These are phyloP conservation scores for Steinernema feltiae DNA, from an alignment of 1,140 invertebrate species.

Conservation along the genomic window DNA sequence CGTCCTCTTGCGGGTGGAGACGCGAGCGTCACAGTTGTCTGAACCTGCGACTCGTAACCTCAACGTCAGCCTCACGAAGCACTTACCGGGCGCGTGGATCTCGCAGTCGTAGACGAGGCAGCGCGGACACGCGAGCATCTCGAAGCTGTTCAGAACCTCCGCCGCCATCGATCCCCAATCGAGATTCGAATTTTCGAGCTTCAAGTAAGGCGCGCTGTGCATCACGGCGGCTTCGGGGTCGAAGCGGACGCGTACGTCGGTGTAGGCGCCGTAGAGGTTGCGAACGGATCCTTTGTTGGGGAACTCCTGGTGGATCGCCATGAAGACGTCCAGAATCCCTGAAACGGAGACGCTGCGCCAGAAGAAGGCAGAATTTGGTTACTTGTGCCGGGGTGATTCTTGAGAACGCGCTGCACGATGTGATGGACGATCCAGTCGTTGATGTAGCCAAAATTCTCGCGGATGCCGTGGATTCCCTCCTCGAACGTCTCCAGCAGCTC, in stretches of 20 bases:
- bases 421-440: not conserved
- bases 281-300: not conserved
- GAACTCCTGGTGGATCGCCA: not conserved
- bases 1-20: not conserved
- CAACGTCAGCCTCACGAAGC: not conserved
- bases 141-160: not conserved
- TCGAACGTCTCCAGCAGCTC: slow-evolving; percentile 7
- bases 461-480: slow-evolving; percentile 1
- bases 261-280: not conserved
- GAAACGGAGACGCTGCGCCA: not conserved
- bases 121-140: not conserved
- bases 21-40: not conserved
- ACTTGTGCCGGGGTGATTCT: not conserved
- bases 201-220: not conserved
- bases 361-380: not conserved
- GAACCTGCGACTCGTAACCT: not conserved
- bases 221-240: not conserved
- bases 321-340: not conserved
- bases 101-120: slow-evolving; percentile 4
- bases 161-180: slow-evolving; percentile 1
- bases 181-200: not conserved
- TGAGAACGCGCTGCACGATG: not conserved
- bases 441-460: not conserved
- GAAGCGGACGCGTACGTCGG: not conserved
- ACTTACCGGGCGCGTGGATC: not conserved